Evolutionary conservation across 2,113 vertebrate species (phyloP).

Genomic region (Clarias gariepinus): DNA sequence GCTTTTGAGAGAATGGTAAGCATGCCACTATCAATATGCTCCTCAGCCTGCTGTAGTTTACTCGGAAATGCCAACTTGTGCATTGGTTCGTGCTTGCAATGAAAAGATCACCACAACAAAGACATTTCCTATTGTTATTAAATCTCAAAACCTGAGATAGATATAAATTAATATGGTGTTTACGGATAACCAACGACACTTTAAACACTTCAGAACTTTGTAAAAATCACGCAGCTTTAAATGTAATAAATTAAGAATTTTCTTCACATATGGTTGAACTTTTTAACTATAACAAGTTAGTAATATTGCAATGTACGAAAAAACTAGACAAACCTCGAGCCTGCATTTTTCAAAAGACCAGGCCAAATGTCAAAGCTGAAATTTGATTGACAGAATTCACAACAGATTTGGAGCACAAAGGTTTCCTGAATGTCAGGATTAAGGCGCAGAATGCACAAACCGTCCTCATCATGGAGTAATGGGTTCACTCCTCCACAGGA

Average conservation of each 20-base stretch:
- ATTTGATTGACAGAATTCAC: slow-evolving; percentile 63
- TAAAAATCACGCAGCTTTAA: not conserved
- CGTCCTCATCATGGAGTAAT: slow-evolving; percentile 21
- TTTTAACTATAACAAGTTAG: slow-evolving; percentile 21
- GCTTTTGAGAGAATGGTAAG: not conserved
- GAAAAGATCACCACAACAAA: slow-evolving; percentile 16
- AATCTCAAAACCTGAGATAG: not conserved
- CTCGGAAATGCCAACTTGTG: slow-evolving; percentile 12
- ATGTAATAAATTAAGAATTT: not conserved
- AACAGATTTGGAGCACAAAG: slow-evolving; percentile 58
- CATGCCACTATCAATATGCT: not conserved
- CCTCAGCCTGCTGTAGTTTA: not conserved
- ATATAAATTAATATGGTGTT: not conserved
- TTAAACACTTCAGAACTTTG: not conserved
- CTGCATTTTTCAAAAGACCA: slow-evolving; percentile 50
- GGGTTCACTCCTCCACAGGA: slow-evolving; percentile 14
- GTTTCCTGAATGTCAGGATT: slow-evolving; percentile 56
- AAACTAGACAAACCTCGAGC: slow-evolving; percentile 7
- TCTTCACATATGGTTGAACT: not conserved
- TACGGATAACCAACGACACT: too few species aligned
- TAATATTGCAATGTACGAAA: not conserved
- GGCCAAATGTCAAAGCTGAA: slow-evolving; percentile 56
- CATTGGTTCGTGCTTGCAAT: slow-evolving; percentile 7
- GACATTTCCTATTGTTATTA: not conserved
- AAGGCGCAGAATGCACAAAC: slow-evolving; percentile 45